Base-by-base conservation (phyloP, 2,113 vertebrate genomes). In the Greenwoodochromis staneri region DNA sequence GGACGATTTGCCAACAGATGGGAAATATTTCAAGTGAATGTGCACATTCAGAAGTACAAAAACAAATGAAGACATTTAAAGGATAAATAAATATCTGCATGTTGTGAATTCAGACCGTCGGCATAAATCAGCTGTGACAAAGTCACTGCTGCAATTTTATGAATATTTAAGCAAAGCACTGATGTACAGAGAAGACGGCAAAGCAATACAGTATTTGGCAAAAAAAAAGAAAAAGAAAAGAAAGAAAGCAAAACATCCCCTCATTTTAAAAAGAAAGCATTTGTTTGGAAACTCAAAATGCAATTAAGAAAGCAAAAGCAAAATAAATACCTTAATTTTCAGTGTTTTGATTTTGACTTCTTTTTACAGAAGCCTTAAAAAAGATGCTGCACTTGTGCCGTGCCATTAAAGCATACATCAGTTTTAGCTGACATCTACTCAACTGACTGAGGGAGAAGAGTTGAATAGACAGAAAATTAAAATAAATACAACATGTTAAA, bases 361-460 rank as follows among this genome's bases (percentile, higher is more conserved):
- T 49, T 31, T 31, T 49, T n/a, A 12, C 24, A 47, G 9, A 47
- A 49, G 61, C 71, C 13, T 82, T 61, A 81, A 29, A 19, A 61
- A 81, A 45, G 31, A 42, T 27, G 47, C 73, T 24, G 29, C 7
- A 47, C 87, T 90, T 73, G 24, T 86, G 82, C 45, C 1, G 2
- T 66, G 76, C 73, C 85, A 91, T 87, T 87, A 73, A 91, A 93
- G 80, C 76, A 82, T 8, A 16, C 82, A 13, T 87, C 78, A 82
- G 9, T 84, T 85, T 84, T 8, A 82, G 71, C 82, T 71, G 76
- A 71, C 47, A 73, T 80, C 82, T 81, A 54, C 53, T 91, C 36
- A 87, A 73, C 42, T 85, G 82, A 85, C 19, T 91, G 51, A 88
- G 88, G 38, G 51, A 53, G 36, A 84, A 6, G 9, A 89, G 38